Evolutionary conservation across 2,113 vertebrate species (phyloP), one percentile per base, ranked within the genome.

Genomic region (Progne subis): DNA sequence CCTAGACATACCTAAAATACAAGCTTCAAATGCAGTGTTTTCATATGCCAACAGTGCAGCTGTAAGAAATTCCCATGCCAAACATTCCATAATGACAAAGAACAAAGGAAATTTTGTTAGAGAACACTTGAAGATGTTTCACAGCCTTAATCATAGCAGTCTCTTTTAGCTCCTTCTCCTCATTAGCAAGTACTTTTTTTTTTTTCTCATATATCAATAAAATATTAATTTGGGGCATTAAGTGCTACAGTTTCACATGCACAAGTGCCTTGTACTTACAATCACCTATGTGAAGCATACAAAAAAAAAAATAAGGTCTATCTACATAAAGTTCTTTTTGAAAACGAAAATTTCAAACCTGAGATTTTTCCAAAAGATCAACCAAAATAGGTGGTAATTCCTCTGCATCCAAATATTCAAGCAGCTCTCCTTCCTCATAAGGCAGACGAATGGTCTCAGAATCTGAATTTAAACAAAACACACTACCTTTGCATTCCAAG

Each of bases 351-450:
- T 75, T 92, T 69, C 95, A 93, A 91, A 99, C 99, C 99, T 99
- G 99, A 95, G 99, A 99, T 98, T 99, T 99, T 98, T 99, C 99
- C 94, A 99, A 97, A 86, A 99, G 98, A 98, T 99, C 99, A 96
- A 99, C 99, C 96, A 99, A 98, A 98, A 99, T 98, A 70, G 99
- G 99, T 46, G 99, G 99, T 65, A 99, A 95, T 94, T 99, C 99
- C 96, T 99, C 99, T 46, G 99, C 98, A 97, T 99, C 99, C 93
- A 99, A 98, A 95, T 99, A 99, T 97, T 99, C 99, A 97, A 99
- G 98, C 86, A 99, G 96, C 87, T 99, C 99, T 57, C 98, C 98
- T 95, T 99, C 99, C 97, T 99, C 99, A 74, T 99, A 99, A 90
- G 99, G 99, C 97, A 99, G 97, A 69, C 99, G 99, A 96, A 99